These are phyloP conservation scores for Ctenoplectra terminalis DNA, from an alignment of 1,140 invertebrate species.

Conservation along the genomic window DNA sequence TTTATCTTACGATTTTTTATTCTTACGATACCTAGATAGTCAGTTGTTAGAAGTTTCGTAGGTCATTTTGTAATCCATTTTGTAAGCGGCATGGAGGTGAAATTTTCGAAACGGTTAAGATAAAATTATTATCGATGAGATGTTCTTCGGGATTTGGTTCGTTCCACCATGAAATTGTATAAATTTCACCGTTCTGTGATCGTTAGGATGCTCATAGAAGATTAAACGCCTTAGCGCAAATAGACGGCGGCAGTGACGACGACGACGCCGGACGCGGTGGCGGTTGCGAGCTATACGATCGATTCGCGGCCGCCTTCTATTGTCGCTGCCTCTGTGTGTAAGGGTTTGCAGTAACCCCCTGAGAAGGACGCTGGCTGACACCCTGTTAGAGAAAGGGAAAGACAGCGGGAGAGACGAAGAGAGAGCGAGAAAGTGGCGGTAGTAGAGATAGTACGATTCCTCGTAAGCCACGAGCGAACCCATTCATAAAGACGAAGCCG, in stretches of 20 bases:
- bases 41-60: too few relatives aligned
- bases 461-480: conserved; percentile 74
- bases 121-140: neutral
- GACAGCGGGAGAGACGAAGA: conserved; percentile 1
- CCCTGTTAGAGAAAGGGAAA: conserved; percentile 51
- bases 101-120: neutral
- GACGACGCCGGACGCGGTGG: conserved; percentile 55
- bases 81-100: too few relatives aligned
- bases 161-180: too few relatives aligned
- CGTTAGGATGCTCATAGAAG: neutral
- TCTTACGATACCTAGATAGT: neutral
- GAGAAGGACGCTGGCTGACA: conserved; percentile 65
- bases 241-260: conserved; percentile 40
- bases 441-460: conserved; percentile 75
- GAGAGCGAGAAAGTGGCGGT: conserved; percentile 56
- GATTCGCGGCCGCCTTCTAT: conserved; percentile 68
- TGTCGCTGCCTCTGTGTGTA: conserved; percentile 60
- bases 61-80: too few relatives aligned
- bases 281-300: conserved; percentile 62
- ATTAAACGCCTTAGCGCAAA: conserved; percentile 32
- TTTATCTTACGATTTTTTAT: neutral
- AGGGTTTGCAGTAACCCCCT: conserved; percentile 48
- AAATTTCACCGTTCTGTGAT: too few relatives aligned
- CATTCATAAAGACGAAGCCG: conserved; percentile 79
- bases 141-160: too few relatives aligned